Evolutionary conservation across 2,888 invertebrate species (phyloP).

Genomic region (Diachrysia chrysitis): DNA sequence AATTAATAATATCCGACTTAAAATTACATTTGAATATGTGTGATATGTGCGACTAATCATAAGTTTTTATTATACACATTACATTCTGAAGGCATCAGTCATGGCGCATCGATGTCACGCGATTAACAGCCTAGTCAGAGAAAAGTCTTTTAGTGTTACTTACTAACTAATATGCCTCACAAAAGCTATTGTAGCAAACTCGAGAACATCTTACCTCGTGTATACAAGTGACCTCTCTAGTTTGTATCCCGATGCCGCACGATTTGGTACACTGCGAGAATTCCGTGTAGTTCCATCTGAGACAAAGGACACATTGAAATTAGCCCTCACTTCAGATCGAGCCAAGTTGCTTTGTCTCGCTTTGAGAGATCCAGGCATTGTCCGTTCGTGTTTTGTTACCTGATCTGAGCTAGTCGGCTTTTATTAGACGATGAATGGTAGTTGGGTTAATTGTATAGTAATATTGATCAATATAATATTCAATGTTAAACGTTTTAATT

Average conservation of each 20-base stretch:
- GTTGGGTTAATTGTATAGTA: neutral
- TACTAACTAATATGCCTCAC: too few species aligned
- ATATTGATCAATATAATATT: neutral
- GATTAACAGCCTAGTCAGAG: too few species aligned
- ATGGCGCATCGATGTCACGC: too few species aligned
- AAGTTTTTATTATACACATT: too few species aligned
- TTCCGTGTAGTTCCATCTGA: constrained; percentile 96
- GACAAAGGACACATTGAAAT: constrained; percentile 57
- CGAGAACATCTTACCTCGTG: constrained; percentile 89
- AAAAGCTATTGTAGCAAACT: too few species aligned
- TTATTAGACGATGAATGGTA: neutral
- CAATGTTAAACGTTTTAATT: neutral
- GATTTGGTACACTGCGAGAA: constrained; percentile 97
- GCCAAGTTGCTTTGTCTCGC: constrained; percentile 25
- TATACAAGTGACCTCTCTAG: constrained; percentile 96
- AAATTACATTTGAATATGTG: too few species aligned
- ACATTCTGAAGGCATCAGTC: too few species aligned
- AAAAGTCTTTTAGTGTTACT: too few species aligned
- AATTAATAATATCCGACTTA: too few species aligned
- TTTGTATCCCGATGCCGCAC: constrained; percentile 98
- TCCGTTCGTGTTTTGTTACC: constrained; percentile 11
- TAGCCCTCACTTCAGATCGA: constrained; percentile 25
- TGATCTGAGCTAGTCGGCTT: constrained; percentile 19
- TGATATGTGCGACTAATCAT: too few species aligned
- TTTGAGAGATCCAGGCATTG: constrained; percentile 20